Evolutionary conservation across 2,113 vertebrate genomes (phyloP), one percentile per base, ranked within the genome.

Genomic region (Oreotrochilus melanogaster): DNA sequence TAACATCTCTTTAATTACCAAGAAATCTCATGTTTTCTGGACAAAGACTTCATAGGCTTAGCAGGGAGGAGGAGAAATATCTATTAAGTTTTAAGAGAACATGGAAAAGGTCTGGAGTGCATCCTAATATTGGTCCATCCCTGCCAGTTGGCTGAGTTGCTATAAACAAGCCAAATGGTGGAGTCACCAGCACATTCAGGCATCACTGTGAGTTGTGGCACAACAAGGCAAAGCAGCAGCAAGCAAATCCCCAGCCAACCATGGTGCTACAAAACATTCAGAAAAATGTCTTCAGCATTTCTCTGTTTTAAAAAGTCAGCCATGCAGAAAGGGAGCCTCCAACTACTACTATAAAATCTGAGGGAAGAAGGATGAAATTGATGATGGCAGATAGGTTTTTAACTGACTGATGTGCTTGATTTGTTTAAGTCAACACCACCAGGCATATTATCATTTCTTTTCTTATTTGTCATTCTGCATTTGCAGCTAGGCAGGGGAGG

Each of bases 381-480:
- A 17, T 82, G 90, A 72, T 50, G 31, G 78, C 87, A 83, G 86
- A 82, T 57, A 66, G 76, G 83, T 79, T 95, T 96, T 45, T 30
- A 84, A 50, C 11, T 50, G 91, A 95, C 65, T 82, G 92, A 86
- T 43, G 48, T 79, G 74, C 72, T 80, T 94, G 82, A 92, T 93
- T 80, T 93, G 62, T 94, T 95, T 90, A 89, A 94, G 56, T 79
- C 91, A 78, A 66, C 78, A 58, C 43, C 81, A 57, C 61, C 39
- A 89, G 85, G 82, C 75, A 57, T 53, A 71, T 86, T 93, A 96
- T 92, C 5, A 67, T 96, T 93, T 95, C 60, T 60, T 75, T 50
- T 79, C 62, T 56, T 94, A 88, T 86, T 96, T 98, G 92, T 95
- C 96, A 85, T 76, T 87, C 87, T 62, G 80, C 76, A 61, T 94